These are phyloP conservation scores for Geotrypetes seraphini DNA, from an alignment of 2,797 vertebrate genomes.

Conservation along the genomic window DNA sequence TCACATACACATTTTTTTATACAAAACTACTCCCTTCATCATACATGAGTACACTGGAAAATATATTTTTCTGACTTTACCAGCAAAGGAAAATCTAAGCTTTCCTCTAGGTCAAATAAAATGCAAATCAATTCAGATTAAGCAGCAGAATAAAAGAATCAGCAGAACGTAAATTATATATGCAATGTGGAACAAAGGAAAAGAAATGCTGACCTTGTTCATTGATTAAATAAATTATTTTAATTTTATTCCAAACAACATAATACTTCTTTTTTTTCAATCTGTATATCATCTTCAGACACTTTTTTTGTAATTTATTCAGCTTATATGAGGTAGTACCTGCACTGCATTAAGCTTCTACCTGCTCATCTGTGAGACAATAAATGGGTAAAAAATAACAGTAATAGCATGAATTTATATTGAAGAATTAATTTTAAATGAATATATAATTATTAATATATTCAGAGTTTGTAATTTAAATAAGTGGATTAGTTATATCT, in stretches of 20 bases:
- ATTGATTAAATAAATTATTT: background rate
- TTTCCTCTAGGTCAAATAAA: background rate
- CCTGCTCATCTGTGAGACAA: background rate
- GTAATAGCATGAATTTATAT: no score
- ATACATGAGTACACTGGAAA: no score
- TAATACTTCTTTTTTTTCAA: background rate
- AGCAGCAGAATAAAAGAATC: background rate
- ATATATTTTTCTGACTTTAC: background rate
- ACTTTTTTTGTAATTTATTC: slow-evolving; percentile 11
- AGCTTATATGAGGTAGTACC: slow-evolving; percentile 3
- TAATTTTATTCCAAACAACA: slow-evolving; percentile 12
- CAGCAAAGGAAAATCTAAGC: background rate
- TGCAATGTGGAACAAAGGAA: background rate
- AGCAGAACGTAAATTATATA: background rate
- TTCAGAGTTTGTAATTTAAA: no score
- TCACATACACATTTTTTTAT: no score
- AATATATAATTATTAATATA: no score
- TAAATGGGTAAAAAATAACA: no score
- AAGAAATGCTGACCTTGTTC: background rate
- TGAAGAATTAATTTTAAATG: no score
- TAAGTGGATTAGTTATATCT: no score
- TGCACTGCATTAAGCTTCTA: slow-evolving; percentile 1
- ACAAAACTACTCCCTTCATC: no score
- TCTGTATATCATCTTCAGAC: background rate
- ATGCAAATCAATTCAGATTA: background rate